These are phyloP conservation scores for Notarius lentiginosus DNA, from an alignment of 2,113 vertebrate species.

Conservation along the genomic window DNA sequence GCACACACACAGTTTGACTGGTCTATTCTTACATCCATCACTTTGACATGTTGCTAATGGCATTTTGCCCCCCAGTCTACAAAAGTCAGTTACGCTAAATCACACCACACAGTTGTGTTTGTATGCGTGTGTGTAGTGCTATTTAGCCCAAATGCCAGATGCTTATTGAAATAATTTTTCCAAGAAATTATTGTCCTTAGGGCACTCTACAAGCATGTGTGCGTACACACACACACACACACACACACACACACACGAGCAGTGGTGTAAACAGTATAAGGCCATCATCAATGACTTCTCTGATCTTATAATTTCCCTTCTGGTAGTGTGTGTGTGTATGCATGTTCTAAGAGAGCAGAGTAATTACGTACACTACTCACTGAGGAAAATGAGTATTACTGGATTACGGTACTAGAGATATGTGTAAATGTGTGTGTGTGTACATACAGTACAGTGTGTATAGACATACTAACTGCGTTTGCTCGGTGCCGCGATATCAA, in stretches of 20 bases:
- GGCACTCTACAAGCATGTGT: neutral
- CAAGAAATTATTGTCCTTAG: neutral
- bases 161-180: neutral
- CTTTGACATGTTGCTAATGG: slow-evolving; percentile 42
- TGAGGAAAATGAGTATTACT: neutral
- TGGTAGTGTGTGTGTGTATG: neutral
- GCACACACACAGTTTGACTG: slow-evolving; percentile 6
- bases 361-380: neutral
- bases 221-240: neutral
- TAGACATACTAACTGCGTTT: neutral
- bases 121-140: neutral
- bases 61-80: slow-evolving; percentile 35
- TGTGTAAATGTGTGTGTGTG: neutral
- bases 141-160: neutral
- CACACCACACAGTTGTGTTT: slow-evolving; percentile 11
- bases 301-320: neutral
- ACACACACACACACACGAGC: neutral
- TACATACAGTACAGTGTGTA: neutral
- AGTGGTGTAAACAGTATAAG: slow-evolving; percentile 6
- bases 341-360: neutral
- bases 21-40: slow-evolving; percentile 39
- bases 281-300: neutral
- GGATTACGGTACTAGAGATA: neutral
- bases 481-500: neutral
- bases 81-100: slow-evolving; percentile 33